Evolutionary conservation across 1,140 invertebrate genomes (phyloP).

Genomic region (Nasonia giraulti): DNA sequence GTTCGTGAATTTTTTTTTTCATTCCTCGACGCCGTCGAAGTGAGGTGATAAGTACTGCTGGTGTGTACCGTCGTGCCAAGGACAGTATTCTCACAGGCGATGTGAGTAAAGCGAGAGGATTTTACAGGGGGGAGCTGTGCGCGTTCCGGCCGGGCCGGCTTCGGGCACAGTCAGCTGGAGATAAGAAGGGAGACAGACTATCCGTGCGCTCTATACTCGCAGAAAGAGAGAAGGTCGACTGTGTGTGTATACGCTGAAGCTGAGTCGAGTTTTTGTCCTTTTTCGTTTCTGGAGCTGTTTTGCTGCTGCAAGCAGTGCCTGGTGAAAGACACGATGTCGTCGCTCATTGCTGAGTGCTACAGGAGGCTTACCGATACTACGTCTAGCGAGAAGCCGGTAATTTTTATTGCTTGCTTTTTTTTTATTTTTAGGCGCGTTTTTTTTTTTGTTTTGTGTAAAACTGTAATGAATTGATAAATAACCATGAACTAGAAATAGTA

Average conservation of each 20-base stretch:
- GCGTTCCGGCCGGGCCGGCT: no score
- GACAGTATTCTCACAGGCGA: no score
- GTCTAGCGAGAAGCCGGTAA: conserved; percentile 46
- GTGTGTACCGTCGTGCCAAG: background rate
- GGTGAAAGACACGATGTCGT: conserved; percentile 41
- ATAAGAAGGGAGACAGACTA: background rate
- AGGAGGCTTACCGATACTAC: conserved; percentile 50
- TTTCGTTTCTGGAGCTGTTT: background rate
- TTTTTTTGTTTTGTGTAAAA: background rate
- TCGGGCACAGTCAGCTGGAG: background rate
- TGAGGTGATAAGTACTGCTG: background rate
- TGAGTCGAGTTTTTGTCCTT: no score
- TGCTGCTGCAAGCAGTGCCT: background rate
- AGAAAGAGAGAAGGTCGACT: background rate
- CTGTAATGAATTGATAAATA: no score
- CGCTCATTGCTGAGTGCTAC: conserved; percentile 57
- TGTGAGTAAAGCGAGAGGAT: background rate
- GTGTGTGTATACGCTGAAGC: no score
- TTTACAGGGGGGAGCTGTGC: background rate
- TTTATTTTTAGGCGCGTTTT: background rate
- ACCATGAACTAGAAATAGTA: no score
- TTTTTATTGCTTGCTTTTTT: background rate
- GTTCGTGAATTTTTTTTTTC: background rate
- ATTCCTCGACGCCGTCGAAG: no score
- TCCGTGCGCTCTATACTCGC: background rate